These are phyloP conservation scores for Orthosia cruda DNA, from an alignment of 2,888 invertebrate genomes.

Conservation along the genomic window DNA sequence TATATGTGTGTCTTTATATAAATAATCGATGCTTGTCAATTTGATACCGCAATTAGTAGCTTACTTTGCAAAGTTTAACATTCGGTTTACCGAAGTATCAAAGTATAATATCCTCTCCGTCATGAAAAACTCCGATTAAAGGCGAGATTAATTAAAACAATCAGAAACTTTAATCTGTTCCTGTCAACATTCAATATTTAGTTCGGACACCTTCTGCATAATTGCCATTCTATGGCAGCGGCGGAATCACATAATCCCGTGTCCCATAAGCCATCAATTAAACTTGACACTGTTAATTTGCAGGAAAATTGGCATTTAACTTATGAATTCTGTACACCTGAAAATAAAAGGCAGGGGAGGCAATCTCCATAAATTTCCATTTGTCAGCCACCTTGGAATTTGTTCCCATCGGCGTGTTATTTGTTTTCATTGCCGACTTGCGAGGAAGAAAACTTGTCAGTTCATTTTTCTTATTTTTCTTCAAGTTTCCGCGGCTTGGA, in stretches of 20 bases:
- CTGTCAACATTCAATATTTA: conserved; percentile 7
- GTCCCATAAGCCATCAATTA: conserved; percentile 5
- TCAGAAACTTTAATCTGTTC: background rate
- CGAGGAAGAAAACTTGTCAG: conserved; percentile 39
- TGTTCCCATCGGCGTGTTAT: conserved; percentile 34
- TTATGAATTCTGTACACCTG: conserved; percentile 42
- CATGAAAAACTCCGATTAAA: background rate
- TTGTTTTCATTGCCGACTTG: conserved; percentile 43
- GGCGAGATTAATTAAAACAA: conserved; percentile 12
- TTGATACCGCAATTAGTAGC: background rate
- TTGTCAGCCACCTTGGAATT: conserved; percentile 46
- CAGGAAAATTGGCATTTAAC: conserved; percentile 23
- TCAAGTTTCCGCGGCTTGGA: conserved; percentile 18
- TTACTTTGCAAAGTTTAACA: background rate
- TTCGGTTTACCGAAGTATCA: background rate
- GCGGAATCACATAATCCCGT: background rate
- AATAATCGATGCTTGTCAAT: background rate
- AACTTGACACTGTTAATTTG: conserved; percentile 33
- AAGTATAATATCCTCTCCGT: conserved; percentile 10
- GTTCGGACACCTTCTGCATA: conserved; percentile 2
- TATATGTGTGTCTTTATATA: background rate
- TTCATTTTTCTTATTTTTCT: conserved; percentile 54
- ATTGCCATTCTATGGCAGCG: conserved; percentile 8
- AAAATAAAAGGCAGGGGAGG: conserved; percentile 49
- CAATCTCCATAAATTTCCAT: conserved; percentile 63